Base-by-base conservation (phyloP, 2,888 invertebrate species). In the Monopis laevigella region DNA sequence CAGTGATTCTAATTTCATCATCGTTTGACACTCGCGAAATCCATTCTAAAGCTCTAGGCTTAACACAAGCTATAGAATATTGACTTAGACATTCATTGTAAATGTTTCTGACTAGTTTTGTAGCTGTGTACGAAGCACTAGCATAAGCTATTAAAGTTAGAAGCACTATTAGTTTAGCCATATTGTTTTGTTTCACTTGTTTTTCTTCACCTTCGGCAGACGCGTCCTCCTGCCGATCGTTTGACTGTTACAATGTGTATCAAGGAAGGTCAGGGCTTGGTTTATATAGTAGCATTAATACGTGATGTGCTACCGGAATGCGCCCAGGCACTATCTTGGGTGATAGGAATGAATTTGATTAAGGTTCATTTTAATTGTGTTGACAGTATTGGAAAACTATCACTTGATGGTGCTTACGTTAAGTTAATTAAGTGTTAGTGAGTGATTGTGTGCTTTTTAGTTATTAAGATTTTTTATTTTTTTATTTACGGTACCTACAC, bases 31-130 rank as follows among this genome's bases (percentile, higher is more conserved):
- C 88, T 45, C 83, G 78, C 51, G 86, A 87, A 52, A 91, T 82
- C 87, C 91, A 92, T 49, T 86, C 83, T 57, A 92, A 65, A 34
- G 92, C 85, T 65, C 90, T 90, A 6, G 92, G 92, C 55, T 89
- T 88, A 41, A 89, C 87, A 70, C 93, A 93, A 55, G 84, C 83
- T 47, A 87, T 77, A 29, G 88, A 88, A 55, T 88, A 86, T 54
- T 87, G 85, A 59, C 85, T 86, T 36, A 89, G 60, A 55, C 90
- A 90, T 62, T 84, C 82, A 40, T 82, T 68, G 61, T 88, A 89
- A 67, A 89, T 86, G 55, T 87, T 88, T 47, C 73, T 74, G 12
- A 86, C 77, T 55, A 89, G 65, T 47, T 84, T 86, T 2, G 85
- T 72, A 2, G 88, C 88, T n/a, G 88, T 83, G 46, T 71, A 68